Evolutionary conservation across 2,797 vertebrate species (phyloP).

Genomic region (Rachycentron canadum): DNA sequence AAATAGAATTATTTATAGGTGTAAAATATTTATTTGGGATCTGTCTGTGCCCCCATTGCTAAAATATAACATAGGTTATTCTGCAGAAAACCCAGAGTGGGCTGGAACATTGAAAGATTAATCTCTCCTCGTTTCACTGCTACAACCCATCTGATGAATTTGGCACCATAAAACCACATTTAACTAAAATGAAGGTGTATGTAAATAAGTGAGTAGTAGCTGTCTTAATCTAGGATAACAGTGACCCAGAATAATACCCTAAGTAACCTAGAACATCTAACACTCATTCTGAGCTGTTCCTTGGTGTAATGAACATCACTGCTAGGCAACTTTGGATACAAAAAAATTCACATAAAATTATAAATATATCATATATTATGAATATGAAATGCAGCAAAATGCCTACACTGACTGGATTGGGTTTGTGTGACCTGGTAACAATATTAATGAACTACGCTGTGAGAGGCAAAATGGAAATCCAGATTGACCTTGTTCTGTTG

Average conservation of each 20-base stretch:
- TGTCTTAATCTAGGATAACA: background rate
- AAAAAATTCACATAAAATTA: background rate
- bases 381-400: constrained; percentile 22
- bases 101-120: constrained; percentile 53
- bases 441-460: constrained; percentile 39
- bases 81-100: constrained; percentile 46
- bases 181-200: constrained; percentile 33
- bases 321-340: background rate
- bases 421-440: constrained; percentile 26
- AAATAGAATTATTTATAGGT: constrained; percentile 84
- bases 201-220: constrained; percentile 14
- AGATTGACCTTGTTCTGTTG: constrained; percentile 47
- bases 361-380: constrained; percentile 4
- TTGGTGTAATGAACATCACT: background rate
- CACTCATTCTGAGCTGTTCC: no score
- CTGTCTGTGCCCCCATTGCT: constrained; percentile 59
- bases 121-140: constrained; percentile 42
- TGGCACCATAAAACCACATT: constrained; percentile 5
- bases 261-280: background rate
- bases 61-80: constrained; percentile 69
- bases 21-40: constrained; percentile 83
- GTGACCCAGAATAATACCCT: no score
- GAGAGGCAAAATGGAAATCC: constrained; percentile 45
- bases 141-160: constrained; percentile 29
- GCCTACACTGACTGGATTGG: background rate